phyloP scores from a whole-genome alignment of 2,797 vertebrate genomes.

The Acanthurus leucopareius region DNA sequence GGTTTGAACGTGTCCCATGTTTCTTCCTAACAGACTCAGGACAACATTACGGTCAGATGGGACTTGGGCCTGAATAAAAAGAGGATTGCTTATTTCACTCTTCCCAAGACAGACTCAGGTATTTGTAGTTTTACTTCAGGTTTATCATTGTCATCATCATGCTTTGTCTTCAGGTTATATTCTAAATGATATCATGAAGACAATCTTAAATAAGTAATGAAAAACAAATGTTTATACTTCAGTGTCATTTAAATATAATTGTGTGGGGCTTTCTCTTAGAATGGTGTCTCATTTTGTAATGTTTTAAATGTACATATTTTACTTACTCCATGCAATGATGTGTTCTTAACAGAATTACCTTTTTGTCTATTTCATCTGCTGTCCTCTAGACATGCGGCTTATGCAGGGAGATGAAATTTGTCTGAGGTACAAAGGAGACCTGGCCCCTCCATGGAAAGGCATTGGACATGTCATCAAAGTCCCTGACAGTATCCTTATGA shows the following conservation, averaged over 20 bases:
- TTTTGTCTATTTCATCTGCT: not conserved
- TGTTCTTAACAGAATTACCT: not conserved
- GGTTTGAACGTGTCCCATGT: not conserved
- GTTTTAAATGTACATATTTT: not conserved
- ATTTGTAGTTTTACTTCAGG: constrained; percentile 60
- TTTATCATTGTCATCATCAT: constrained; percentile 14
- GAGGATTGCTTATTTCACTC: constrained; percentile 96
- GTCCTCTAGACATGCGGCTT: constrained; percentile 91
- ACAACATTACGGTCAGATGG: constrained; percentile 98
- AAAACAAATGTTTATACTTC: not conserved
- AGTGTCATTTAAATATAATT: not conserved
- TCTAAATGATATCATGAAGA: not conserved
- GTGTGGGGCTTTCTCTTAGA: not conserved
- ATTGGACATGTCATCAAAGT: constrained; percentile 98
- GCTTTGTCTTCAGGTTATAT: not conserved
- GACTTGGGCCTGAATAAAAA: constrained; percentile 98
- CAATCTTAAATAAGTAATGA: not conserved
- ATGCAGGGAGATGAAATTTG: constrained; percentile 99
- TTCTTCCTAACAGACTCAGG: constrained; percentile 89
- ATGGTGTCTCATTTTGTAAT: not conserved
- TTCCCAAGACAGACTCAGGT: constrained; percentile 97
- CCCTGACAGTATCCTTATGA: constrained; percentile 94
- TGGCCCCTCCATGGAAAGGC: constrained; percentile 95
- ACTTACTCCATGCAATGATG: not conserved
- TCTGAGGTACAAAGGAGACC: constrained; percentile 95